These are phyloP conservation scores for Apeira syringaria DNA, from an alignment of 2,888 invertebrate species.

Conservation along the genomic window DNA sequence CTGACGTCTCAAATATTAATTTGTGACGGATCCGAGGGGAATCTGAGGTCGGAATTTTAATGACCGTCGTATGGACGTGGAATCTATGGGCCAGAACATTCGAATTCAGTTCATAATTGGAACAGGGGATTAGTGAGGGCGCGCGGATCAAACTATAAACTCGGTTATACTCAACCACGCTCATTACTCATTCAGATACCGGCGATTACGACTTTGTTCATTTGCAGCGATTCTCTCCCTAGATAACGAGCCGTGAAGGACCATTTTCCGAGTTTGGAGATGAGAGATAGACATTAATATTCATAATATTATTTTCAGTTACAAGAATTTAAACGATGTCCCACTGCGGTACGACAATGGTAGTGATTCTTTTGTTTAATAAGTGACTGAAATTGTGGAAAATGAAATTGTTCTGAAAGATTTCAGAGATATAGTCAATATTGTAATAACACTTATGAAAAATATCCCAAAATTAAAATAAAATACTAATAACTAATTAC, in stretches of 20 bases:
- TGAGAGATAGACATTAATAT: constrained; percentile 50
- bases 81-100: constrained; percentile 49
- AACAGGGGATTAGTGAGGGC: constrained; percentile 54
- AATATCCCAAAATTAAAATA: too few relatives aligned
- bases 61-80: constrained; percentile 38
- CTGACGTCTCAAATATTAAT: constrained; percentile 73
- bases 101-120: constrained; percentile 61
- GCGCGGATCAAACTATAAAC: constrained; percentile 61
- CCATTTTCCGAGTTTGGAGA: constrained; percentile 53
- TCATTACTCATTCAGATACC: constrained; percentile 64
- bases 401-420: too few relatives aligned
- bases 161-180: constrained; percentile 51
- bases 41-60: constrained; percentile 57
- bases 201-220: constrained; percentile 60
- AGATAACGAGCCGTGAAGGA: constrained; percentile 49
- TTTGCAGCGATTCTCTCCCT: constrained; percentile 56
- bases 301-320: constrained; percentile 54
- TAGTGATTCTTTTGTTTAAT: too few relatives aligned
- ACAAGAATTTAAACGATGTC: constrained; percentile 43
- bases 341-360: constrained; percentile 33
- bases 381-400: too few relatives aligned
- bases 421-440: too few relatives aligned
- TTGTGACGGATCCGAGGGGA: constrained; percentile 61
- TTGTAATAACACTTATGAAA: constrained; percentile 18
- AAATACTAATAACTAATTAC: too few relatives aligned